phyloP scores from a whole-genome alignment of 2,797 vertebrate species.

The Lagorchestes hirsutus region DNA sequence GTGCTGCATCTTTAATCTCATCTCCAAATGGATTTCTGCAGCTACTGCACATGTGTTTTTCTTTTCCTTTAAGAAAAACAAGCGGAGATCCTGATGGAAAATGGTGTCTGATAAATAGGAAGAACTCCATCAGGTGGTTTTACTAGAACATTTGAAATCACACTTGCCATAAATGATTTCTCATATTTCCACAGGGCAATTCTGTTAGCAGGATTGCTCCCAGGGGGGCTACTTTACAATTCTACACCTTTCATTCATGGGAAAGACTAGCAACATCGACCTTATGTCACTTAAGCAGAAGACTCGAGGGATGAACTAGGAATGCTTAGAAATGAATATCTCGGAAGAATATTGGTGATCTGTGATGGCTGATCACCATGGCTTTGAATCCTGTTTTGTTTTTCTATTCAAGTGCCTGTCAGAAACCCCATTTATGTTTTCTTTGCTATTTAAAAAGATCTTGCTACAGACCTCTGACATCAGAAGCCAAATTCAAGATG shows the following conservation, averaged over 20 bases:
- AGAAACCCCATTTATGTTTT: constrained; percentile 78
- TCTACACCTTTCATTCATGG: constrained; percentile 45
- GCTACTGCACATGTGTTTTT: constrained; percentile 23
- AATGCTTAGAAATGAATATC: constrained; percentile 77
- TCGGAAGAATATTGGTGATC: constrained; percentile 77
- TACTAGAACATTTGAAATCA: constrained; percentile 41
- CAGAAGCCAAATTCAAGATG: constrained; percentile 74
- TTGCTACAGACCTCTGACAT: constrained; percentile 60
- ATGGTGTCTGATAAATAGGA: background rate
- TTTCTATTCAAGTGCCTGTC: constrained; percentile 79
- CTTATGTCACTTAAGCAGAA: constrained; percentile 62
- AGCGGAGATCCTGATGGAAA: background rate
- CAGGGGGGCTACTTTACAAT: constrained; percentile 22
- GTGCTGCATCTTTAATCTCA: constrained; percentile 26
- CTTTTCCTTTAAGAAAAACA: constrained; percentile 32
- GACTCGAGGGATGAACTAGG: constrained; percentile 78
- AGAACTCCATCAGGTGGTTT: constrained; percentile 28
- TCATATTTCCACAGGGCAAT: background rate
- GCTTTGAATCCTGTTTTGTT: constrained; percentile 79
- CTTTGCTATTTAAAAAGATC: constrained; percentile 71
- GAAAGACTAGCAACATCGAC: constrained; percentile 64
- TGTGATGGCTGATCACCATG: constrained; percentile 75
- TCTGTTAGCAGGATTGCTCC: constrained; percentile 45
- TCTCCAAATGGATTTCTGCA: background rate
- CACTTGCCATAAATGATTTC: constrained; percentile 22